Percentiles rank a stretch among this genome's conserved stretches.
phyloP scores from a whole-genome alignment of 2,113 vertebrate species.

The Sphaerodactylus townsendi region DNA sequence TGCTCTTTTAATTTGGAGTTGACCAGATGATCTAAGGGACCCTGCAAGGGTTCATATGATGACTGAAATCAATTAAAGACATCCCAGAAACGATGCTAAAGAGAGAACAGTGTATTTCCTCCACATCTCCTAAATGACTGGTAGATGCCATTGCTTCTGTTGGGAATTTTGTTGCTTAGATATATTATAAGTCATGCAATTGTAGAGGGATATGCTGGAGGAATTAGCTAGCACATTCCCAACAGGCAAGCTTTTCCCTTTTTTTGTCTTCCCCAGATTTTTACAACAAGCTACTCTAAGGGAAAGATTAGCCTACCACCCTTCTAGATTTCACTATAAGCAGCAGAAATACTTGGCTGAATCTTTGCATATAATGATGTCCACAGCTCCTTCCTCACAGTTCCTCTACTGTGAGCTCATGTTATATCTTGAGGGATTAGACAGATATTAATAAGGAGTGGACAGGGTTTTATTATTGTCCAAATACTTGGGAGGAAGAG shows the following conservation, averaged over 20 bases:
- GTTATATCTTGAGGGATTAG: conserved; percentile 19
- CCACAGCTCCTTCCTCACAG: background rate
- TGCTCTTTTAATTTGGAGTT: background rate
- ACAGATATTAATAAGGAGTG: conserved; percentile 38
- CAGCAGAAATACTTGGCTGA: background rate
- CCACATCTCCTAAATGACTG: background rate
- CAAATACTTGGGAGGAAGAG: background rate
- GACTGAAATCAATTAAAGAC: background rate
- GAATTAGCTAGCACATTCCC: background rate
- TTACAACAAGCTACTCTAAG: conserved; percentile 20
- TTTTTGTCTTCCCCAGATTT: conserved; percentile 10
- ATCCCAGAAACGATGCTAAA: background rate
- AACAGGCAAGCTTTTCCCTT: conserved; percentile 21
- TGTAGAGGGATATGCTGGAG: background rate
- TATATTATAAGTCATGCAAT: conserved; percentile 40
- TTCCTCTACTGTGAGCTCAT: background rate
- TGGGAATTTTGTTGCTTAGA: background rate
- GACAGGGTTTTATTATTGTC: conserved; percentile 24
- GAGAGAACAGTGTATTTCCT: background rate
- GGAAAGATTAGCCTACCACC: background rate
- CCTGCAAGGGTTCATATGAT: background rate
- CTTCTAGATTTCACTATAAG: background rate
- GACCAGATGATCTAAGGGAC: background rate
- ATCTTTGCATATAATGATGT: background rate
- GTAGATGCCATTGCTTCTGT: background rate